Evolutionary conservation across 1,140 invertebrate genomes (phyloP), one percentile per base, ranked within the genome.

Genomic region (Geopemphigus sp.): DNA sequence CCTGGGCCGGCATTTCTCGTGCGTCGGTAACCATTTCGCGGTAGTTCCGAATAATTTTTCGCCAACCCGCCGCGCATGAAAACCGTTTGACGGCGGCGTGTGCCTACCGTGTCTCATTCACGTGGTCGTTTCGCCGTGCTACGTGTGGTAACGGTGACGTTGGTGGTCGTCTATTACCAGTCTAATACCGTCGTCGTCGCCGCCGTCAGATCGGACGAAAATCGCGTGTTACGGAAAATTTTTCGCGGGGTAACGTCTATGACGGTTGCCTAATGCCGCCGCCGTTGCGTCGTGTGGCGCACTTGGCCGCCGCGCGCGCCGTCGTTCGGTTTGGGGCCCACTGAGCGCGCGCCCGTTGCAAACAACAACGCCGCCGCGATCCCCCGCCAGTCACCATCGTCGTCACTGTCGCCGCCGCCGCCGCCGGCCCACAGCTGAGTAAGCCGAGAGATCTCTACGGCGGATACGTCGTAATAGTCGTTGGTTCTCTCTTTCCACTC

Each of bases 331-430:
- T 78, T 78, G 74, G 74, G 74, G 45, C 74, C 74, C 74, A 78
- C 74, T 78, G 74, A 78, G 74, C 74, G 74, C 74, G 74, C 74
- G 74, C 74, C 74, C 74, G 74, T 78, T 78, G 74, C 74, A 78
- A 78, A 78, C 74, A 78, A 63, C 74, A n/a, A 24, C 57, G 57
- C 72, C 57, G 39, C 57, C 74, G 57, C 74, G 57, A 57, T 47
- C 32, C 32, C 39, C 54, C 56, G 29, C 56, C 22, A n/a, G 32
- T 39, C 32, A 39, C 32, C 32, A 8, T 22, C 6, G n/a, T 6
- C 54, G 8, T 53, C 26, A 53, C 56, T 39, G 57, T n/a, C 32
- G 32, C 47, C 6, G n/a, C 14, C 54, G 8, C 70, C 26, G 70
- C 56, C 56, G 57, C 57, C 57, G 57, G 45, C 74, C 74, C 57